A percentile compares a stretch with the other conserved stretches of the same genome.
Conservation (phyloP, 2,113 vertebrate species). For the Otis tarda region DNA sequence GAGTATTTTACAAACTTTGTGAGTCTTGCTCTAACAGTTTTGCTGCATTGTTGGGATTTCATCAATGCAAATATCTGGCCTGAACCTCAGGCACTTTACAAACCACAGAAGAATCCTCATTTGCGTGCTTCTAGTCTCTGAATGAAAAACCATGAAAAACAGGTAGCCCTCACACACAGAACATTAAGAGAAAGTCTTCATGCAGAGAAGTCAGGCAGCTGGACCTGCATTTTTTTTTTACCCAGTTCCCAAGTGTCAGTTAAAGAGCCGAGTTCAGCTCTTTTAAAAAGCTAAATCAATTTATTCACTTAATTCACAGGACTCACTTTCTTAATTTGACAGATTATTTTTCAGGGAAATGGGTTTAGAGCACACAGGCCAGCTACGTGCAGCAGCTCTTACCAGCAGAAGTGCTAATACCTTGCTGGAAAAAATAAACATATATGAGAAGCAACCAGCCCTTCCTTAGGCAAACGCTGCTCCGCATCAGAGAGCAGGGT, state of each 20-base stretch:
- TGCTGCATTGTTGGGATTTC: background rate
- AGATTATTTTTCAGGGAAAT: background rate
- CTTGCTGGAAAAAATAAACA: background rate
- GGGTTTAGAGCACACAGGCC: background rate
- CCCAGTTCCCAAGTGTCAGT: background rate
- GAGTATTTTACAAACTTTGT: background rate
- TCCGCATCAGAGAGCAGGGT: background rate
- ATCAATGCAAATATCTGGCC: background rate
- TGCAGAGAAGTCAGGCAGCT: fast-evolving
- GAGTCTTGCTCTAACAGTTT: background rate
- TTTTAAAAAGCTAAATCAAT: background rate
- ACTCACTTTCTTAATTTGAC: background rate
- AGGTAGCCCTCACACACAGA: background rate
- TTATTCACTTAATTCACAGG: background rate
- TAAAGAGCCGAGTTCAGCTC: background rate
- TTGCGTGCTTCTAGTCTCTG: background rate
- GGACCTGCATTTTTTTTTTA: background rate
- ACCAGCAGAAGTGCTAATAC: background rate
- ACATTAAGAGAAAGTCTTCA: background rate
- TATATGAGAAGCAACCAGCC: background rate
- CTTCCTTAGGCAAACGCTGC: background rate
- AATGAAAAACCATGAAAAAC: background rate
- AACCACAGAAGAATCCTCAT: background rate
- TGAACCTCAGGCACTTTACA: background rate
- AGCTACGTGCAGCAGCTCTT: background rate